A percentile compares a stretch with the other conserved stretches of the same genome.
These are phyloP conservation scores for Syncerus caffer DNA, from an alignment of 2,797 vertebrate genomes.

Conservation along the genomic window DNA sequence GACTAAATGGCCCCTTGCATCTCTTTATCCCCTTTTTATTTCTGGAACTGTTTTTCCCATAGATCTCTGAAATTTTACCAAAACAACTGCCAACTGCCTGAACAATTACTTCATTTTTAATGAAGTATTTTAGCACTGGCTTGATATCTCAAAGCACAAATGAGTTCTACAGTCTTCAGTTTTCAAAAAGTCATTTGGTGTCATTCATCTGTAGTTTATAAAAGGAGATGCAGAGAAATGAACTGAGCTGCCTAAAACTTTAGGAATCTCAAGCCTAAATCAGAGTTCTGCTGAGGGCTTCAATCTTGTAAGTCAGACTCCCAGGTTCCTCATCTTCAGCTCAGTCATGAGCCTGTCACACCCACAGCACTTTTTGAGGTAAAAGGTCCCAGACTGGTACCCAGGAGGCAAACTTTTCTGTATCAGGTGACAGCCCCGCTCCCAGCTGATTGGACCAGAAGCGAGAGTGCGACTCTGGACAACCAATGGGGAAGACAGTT, in stretches of 20 bases:
- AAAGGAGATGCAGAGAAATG: not conserved
- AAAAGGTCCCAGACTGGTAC: not conserved
- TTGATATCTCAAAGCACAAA: not conserved
- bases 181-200: constrained; percentile 4
- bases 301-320: not conserved
- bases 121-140: constrained; percentile 15
- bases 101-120: constrained; percentile 43
- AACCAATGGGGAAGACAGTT: not conserved
- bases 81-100: not conserved
- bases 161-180: not conserved
- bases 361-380: not conserved
- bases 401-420: not conserved
- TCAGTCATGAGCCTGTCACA: not conserved
- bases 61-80: constrained; percentile 12
- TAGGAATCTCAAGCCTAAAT: not conserved
- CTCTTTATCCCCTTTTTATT: constrained; percentile 23
- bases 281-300: not conserved
- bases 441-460: not conserved
- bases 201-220: not conserved
- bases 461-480: not conserved
- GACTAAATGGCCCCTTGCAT: not conserved
- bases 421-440: not conserved
- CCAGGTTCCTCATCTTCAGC: not conserved
- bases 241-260: not conserved
- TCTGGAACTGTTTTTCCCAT: constrained; percentile 29